A percentile compares a stretch with the other conserved stretches of the same genome.
Conservation (phyloP, 2,113 vertebrate genomes). For the Deroptyus accipitrinus region DNA sequence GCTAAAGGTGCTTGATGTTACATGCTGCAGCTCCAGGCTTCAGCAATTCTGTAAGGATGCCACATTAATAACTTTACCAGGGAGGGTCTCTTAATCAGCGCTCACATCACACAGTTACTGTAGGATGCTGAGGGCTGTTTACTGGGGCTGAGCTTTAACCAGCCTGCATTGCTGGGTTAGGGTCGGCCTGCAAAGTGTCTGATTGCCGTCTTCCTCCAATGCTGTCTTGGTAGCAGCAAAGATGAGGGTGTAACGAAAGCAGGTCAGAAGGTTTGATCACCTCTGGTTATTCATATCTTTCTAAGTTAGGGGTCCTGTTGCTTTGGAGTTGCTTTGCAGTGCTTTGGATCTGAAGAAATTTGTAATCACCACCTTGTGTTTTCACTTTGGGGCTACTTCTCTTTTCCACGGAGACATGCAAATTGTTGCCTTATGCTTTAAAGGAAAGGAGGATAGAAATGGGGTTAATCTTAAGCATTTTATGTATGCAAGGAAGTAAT, state of each 20-base stretch:
- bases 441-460: not conserved
- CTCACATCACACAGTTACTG: not conserved
- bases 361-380: not conserved
- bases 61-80: not conserved
- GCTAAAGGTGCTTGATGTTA: not conserved
- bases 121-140: not conserved
- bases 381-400: not conserved
- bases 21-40: not conserved
- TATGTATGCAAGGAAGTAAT: not conserved
- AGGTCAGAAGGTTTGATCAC: not conserved
- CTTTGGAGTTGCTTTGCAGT: not conserved
- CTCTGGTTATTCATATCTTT: not conserved
- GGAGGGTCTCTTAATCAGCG: not conserved
- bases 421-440: not conserved
- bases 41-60: not conserved
- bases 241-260: not conserved
- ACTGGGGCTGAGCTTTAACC: not conserved
- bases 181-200: not conserved
- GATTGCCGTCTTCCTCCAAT: not conserved
- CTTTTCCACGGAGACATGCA: not conserved
- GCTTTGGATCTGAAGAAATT: not conserved
- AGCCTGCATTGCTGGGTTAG: not conserved
- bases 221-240: not conserved
- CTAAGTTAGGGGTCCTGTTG: not conserved
- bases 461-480: not conserved